Evolutionary conservation across 2,888 invertebrate species (phyloP).

Genomic region (Chrysomela aeneicollis): DNA sequence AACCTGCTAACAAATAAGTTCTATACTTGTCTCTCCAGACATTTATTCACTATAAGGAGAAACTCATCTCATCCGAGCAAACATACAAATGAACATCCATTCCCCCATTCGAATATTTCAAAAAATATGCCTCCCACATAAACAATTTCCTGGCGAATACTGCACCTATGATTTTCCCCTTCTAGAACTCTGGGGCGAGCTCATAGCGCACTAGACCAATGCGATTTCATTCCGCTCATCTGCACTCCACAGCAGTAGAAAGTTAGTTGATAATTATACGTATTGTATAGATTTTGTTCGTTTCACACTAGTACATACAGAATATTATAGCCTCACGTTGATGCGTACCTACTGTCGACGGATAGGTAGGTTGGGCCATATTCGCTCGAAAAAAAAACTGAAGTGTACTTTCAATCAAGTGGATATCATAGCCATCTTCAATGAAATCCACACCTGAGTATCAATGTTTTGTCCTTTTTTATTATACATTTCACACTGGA

Average conservation of each 20-base stretch:
- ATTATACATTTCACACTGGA: too few relatives aligned
- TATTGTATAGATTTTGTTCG: conserved; percentile 2
- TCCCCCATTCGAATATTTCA: conserved; percentile 31
- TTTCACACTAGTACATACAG: background rate
- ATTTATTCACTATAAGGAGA: too few relatives aligned
- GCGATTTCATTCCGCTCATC: conserved; percentile 17
- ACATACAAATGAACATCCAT: background rate
- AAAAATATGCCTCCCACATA: conserved; percentile 48
- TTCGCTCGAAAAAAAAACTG: too few relatives aligned
- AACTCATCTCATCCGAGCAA: background rate
- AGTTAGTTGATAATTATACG: conserved; percentile 22
- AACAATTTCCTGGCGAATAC: conserved; percentile 42
- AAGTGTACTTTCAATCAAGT: too few relatives aligned
- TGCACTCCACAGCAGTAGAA: conserved; percentile 22
- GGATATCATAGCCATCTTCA: too few relatives aligned
- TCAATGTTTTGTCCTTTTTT: too few relatives aligned
- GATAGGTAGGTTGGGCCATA: background rate
- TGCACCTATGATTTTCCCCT: conserved; percentile 45
- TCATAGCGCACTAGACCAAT: conserved; percentile 30
- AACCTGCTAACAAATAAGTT: too few relatives aligned
- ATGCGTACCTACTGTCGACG: background rate
- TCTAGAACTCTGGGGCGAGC: conserved; percentile 32
- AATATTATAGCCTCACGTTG: too few relatives aligned
- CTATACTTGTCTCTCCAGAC: too few relatives aligned
- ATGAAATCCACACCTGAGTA: too few relatives aligned